phyloP scores from a whole-genome alignment of 2,113 vertebrate species.

The Rynchops niger region DNA sequence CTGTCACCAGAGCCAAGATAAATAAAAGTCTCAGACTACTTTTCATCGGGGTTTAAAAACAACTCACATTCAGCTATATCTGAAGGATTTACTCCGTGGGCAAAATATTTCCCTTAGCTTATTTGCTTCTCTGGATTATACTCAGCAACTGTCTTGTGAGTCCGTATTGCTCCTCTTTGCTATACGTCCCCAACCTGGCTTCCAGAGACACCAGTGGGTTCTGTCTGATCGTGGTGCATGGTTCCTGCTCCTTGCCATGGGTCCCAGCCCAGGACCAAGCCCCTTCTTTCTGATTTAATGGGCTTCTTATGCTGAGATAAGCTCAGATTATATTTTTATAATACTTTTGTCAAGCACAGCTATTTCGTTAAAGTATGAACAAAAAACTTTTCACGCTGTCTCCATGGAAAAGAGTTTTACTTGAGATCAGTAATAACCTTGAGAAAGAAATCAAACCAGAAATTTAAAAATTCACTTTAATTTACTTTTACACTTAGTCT shows the following conservation, averaged over 20 bases:
- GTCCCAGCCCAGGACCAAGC: background rate
- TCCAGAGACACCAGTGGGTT: background rate
- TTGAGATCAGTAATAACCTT: background rate
- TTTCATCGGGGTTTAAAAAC: background rate
- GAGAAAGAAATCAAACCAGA: background rate
- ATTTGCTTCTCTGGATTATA: background rate
- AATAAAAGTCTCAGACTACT: background rate
- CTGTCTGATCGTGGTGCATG: background rate
- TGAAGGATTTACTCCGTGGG: background rate
- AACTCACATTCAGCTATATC: background rate
- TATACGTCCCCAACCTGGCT: accelerated
- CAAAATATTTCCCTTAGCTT: background rate
- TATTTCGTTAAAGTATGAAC: background rate
- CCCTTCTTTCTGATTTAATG: accelerated
- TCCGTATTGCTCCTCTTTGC: background rate
- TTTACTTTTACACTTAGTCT: background rate
- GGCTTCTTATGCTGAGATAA: background rate
- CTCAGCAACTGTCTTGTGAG: background rate
- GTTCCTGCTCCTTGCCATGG: background rate
- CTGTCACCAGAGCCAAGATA: background rate
- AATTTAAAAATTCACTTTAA: background rate
- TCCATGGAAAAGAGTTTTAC: background rate
- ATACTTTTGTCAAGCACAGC: background rate
- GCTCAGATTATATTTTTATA: background rate
- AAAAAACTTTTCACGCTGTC: background rate